These are phyloP conservation scores for Drosophila mulleri DNA, from an alignment of 2,888 invertebrate genomes.

Conservation along the genomic window DNA sequence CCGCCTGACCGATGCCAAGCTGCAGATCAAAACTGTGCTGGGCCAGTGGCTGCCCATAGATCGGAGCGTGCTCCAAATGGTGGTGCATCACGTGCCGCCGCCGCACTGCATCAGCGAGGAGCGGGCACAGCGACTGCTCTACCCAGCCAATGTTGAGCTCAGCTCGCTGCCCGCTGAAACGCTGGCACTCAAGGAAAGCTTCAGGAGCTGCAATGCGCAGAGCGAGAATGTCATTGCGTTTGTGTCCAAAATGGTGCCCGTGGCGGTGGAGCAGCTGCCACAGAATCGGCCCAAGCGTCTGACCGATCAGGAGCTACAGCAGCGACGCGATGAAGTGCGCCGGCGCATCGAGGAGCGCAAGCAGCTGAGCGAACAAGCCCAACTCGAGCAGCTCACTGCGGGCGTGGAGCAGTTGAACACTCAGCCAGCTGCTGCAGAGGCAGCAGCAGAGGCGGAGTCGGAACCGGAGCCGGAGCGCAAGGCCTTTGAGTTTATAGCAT, in stretches of 20 bases:
- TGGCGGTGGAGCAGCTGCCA: constrained; percentile 90
- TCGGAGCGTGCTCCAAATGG: constrained; percentile 92
- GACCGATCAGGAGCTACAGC: constrained; percentile 90
- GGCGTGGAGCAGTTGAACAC: constrained; percentile 72
- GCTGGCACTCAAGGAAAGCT: constrained; percentile 89
- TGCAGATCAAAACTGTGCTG: constrained; percentile 92
- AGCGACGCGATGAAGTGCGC: constrained; percentile 89
- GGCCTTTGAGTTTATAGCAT: constrained; percentile 92
- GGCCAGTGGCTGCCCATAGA: constrained; percentile 96
- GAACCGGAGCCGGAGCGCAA: constrained; percentile 70
- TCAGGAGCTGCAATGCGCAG: constrained; percentile 89
- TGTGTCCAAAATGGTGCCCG: constrained; percentile 91
- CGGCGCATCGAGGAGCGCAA: constrained; percentile 88
- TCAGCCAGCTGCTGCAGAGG: not conserved
- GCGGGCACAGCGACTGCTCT: constrained; percentile 93
- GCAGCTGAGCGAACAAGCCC: constrained; percentile 58
- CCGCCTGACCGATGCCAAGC: constrained; percentile 90
- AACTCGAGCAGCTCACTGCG: constrained; percentile 64
- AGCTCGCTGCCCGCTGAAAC: constrained; percentile 89
- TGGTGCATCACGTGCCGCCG: constrained; percentile 92
- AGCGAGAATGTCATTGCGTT: constrained; percentile 87
- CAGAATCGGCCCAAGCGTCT: constrained; percentile 92
- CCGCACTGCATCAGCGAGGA: constrained; percentile 91
- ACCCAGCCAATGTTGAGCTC: constrained; percentile 89
- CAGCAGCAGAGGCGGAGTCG: not conserved